Evolutionary conservation across 2,113 vertebrate genomes (phyloP).

Genomic region (Aleadryas rufinucha): DNA sequence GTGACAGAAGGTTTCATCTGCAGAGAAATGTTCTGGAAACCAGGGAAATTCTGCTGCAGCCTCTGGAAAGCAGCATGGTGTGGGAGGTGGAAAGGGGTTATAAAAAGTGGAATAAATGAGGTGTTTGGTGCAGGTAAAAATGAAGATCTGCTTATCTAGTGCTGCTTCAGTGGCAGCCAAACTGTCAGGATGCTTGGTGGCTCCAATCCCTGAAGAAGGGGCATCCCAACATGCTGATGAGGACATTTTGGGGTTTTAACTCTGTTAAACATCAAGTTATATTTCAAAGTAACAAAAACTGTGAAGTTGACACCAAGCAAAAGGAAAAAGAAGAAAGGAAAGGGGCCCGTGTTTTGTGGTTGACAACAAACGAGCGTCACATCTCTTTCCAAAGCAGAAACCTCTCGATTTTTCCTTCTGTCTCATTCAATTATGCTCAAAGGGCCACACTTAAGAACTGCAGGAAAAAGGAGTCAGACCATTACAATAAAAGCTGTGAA

Average conservation of each 20-base stretch:
- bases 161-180: not conserved
- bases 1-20: not conserved
- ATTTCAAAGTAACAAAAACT: not conserved
- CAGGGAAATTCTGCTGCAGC: not conserved
- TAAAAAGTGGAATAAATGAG: not conserved
- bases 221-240: not conserved
- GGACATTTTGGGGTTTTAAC: not conserved
- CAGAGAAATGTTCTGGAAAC: not conserved
- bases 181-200: not conserved
- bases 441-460: not conserved
- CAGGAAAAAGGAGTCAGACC: constrained; percentile 11
- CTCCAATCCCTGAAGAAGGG: not conserved
- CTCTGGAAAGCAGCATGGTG: not conserved
- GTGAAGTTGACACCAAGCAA: not conserved
- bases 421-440: constrained; percentile 37
- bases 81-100: not conserved
- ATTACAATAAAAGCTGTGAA: not conserved
- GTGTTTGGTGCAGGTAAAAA: not conserved
- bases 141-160: not conserved
- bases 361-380: not conserved
- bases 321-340: not conserved
- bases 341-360: not conserved
- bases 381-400: constrained; percentile 9
- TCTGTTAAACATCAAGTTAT: not conserved
- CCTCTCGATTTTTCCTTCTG: constrained; percentile 22